Percentiles rank a stretch among this genome's conserved stretches.
These are phyloP conservation scores for Ophion ellenae DNA, from an alignment of 2,888 invertebrate species.

Conservation along the genomic window DNA sequence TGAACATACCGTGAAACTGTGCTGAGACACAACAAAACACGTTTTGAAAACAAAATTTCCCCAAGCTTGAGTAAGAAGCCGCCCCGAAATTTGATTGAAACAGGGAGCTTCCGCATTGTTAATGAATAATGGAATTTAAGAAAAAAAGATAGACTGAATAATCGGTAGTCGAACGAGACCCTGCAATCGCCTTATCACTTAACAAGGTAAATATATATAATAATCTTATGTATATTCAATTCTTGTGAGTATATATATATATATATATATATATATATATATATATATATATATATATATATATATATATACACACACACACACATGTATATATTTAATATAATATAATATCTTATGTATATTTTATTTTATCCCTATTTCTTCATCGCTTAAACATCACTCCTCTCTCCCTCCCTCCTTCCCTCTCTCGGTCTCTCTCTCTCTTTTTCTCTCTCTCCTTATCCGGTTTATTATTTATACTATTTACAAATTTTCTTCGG, in stretches of 20 bases:
- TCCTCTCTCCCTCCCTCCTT: conserved; percentile 49
- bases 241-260: conserved; percentile 71
- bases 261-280: conserved; percentile 78
- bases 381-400: conserved; percentile 78
- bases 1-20: background rate
- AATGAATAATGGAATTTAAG: background rate
- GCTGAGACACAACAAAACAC: background rate
- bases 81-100: background rate
- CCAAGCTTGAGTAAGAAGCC: background rate
- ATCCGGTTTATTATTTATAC: conserved; percentile 78
- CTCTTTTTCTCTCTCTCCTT: conserved; percentile 25
- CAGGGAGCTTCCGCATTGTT: background rate
- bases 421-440: background rate
- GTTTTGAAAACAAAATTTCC: background rate
- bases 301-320: conserved; percentile 73
- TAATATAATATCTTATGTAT: conserved; percentile 81
- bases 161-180: conserved; percentile 77
- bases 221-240: conserved; percentile 75
- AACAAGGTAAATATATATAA: conserved; percentile 82
- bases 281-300: conserved; percentile 71
- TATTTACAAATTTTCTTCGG: conserved; percentile 79
- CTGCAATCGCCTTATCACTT: conserved; percentile 81
- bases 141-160: conserved; percentile 21
- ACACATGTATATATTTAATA: conserved; percentile 74
- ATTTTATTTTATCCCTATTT: conserved; percentile 82